Evolutionary conservation across 2,113 vertebrate genomes (phyloP).

Genomic region (Nesogale talazaci): DNA sequence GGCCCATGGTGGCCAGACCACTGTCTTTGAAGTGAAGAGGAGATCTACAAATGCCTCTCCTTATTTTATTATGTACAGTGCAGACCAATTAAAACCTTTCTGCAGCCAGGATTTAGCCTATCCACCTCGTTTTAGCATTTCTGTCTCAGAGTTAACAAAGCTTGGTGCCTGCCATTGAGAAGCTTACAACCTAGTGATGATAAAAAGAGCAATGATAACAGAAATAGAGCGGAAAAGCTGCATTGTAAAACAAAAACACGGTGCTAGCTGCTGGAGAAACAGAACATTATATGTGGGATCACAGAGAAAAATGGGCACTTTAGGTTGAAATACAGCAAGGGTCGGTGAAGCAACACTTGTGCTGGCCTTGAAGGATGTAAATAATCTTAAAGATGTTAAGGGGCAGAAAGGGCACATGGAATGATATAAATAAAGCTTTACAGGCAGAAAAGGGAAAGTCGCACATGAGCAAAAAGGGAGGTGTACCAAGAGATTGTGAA

Average conservation of each 20-base stretch:
- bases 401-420: background rate
- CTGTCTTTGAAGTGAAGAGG: too few species aligned
- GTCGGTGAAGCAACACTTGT: background rate
- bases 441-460: background rate
- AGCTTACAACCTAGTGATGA: background rate
- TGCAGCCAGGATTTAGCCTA: background rate
- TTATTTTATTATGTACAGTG: background rate
- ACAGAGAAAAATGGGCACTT: background rate
- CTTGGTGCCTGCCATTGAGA: background rate
- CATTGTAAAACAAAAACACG: background rate
- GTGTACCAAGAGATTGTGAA: background rate
- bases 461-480: background rate
- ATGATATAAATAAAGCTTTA: background rate
- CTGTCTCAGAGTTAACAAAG: background rate
- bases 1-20: too few species aligned
- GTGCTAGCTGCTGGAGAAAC: background rate
- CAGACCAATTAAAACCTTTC: background rate
- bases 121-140: background rate
- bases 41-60: background rate
- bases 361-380: background rate
- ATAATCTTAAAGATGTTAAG: background rate
- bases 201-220: background rate
- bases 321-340: background rate
- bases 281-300: fast-evolving
- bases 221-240: background rate